Conservation (phyloP, 2,888 invertebrate species). For the Orthosia cruda region DNA sequence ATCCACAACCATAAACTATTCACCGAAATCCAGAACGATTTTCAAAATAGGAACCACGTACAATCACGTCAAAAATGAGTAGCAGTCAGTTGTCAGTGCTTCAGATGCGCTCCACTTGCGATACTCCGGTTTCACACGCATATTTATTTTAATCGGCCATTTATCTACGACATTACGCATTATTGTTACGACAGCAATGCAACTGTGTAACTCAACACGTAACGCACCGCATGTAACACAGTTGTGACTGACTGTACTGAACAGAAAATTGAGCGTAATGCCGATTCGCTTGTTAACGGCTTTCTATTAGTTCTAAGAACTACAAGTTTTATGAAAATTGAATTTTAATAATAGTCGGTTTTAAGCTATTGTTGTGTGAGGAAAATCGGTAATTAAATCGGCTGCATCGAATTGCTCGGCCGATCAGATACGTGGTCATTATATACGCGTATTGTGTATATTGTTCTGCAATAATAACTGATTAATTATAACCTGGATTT, state of each 20-base stretch:
- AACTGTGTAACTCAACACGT: slow-evolving; percentile 69
- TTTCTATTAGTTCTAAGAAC: slow-evolving; percentile 62
- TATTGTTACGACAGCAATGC: slow-evolving; percentile 73
- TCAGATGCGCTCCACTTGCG: slow-evolving; percentile 75
- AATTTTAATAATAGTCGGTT: slow-evolving; percentile 51
- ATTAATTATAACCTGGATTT: slow-evolving; percentile 10
- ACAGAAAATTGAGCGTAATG: slow-evolving; percentile 63
- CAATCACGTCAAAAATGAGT: slow-evolving; percentile 51
- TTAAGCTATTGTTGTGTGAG: slow-evolving; percentile 46
- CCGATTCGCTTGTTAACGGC: slow-evolving; percentile 66
- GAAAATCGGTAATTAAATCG: slow-evolving; percentile 37
- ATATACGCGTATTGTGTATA: slow-evolving; percentile 11
- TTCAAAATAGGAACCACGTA: slow-evolving; percentile 46
- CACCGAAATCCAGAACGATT: slow-evolving; percentile 17
- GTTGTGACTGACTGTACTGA: slow-evolving; percentile 64
- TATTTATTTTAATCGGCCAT: slow-evolving; percentile 75
- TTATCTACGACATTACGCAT: slow-evolving; percentile 79
- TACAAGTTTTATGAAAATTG: slow-evolving; percentile 62
- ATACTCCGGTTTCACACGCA: slow-evolving; percentile 71
- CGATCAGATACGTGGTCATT: slow-evolving; percentile 37
- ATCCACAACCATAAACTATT: slow-evolving; percentile 30
- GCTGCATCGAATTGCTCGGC: neutral
- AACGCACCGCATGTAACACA: slow-evolving; percentile 63
- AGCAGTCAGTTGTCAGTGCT: slow-evolving; percentile 58
- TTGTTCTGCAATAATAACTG: slow-evolving; percentile 20